Percentiles rank a stretch among this genome's conserved stretches.
Conservation (phyloP, 2,888 invertebrate genomes). For the Apamea crenata region DNA sequence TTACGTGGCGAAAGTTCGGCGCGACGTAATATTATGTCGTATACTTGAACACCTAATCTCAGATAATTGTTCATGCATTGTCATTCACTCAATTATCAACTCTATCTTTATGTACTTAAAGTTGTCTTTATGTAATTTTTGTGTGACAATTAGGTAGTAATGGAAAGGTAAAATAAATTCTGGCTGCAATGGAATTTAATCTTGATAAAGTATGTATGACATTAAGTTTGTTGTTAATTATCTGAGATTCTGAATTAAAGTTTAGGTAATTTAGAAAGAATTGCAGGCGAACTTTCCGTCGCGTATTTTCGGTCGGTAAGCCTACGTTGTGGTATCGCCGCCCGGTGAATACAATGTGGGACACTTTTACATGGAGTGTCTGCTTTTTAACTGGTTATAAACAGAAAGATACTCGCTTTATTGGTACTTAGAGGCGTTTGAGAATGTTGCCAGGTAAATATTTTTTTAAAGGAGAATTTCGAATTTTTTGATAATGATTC, state of each 20-base stretch:
- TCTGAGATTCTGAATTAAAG: conserved; percentile 2
- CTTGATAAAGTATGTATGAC: background rate
- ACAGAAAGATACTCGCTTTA: background rate
- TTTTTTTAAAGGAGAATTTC: background rate
- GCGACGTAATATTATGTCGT: background rate
- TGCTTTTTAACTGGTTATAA: conserved; percentile 23
- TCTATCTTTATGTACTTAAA: background rate
- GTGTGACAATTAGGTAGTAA: background rate
- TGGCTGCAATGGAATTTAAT: background rate
- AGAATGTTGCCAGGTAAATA: background rate
- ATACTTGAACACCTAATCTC: conserved; percentile 15
- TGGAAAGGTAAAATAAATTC: background rate
- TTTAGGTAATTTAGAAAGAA: background rate
- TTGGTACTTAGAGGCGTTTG: background rate
- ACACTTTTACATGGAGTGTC: conserved; percentile 50
- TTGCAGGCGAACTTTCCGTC: conserved; percentile 6
- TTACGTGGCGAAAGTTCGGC: conserved; percentile 13
- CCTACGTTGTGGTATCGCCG: conserved; percentile 34
- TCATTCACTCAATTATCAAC: background rate
- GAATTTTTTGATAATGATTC: background rate
- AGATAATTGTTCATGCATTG: background rate
- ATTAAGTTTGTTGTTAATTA: background rate
- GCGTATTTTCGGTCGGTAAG: conserved; percentile 20
- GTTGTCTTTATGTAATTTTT: background rate
- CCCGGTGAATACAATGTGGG: conserved; percentile 21